Evolutionary conservation across 2,797 vertebrate genomes (phyloP), one percentile per base, ranked within the genome.

Genomic region (Myripristis murdjan): DNA sequence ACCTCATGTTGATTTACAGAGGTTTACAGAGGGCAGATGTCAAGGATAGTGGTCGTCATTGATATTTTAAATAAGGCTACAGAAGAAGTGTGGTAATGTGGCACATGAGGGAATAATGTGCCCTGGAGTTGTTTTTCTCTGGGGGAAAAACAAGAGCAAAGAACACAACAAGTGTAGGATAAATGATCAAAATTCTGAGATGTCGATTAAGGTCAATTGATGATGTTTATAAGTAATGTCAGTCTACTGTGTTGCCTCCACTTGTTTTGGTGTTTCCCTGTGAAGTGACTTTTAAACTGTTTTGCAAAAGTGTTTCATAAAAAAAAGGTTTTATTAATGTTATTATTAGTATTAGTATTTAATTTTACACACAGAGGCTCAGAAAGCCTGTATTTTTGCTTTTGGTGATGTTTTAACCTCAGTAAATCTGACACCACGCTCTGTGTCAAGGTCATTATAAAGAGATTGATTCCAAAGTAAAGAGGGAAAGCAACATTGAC

Each of bases 1-100:
- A 5, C 47, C 3, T 52, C 49, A 24, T 20, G 52, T 64, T 77
- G 64, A 65, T 23, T 16, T 28, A 71, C n/a, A 44, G 56, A 57
- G 11, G 52, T 49, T 11, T 2, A 1, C n/a, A n/a, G n/a, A n/a
- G 62, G 49, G 28, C 51, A 46, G 33, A 53, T 2, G 43, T 75
- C 73, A 68, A 73, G 64, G 67, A 53, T 69, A 39, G 12, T 7
- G 4, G 16, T 14, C n/a, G 18, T 33, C 37, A 18, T 28, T 41
- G 24, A 31, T 47, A 12, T 23, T 33, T 35, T 31, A 82, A 74
- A 80, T 71, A 71, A 75, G 61, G 75, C 2, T 37, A 15, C 18
- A 31, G 52, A 33, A 31, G 16, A 31, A 16, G 28, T 16, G 12
- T 22, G 35, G 12, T 41, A 14, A 57, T 57, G 55, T 57, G 35